Conservation (phyloP, 2,888 invertebrate species). For the Eulithis prunata region DNA sequence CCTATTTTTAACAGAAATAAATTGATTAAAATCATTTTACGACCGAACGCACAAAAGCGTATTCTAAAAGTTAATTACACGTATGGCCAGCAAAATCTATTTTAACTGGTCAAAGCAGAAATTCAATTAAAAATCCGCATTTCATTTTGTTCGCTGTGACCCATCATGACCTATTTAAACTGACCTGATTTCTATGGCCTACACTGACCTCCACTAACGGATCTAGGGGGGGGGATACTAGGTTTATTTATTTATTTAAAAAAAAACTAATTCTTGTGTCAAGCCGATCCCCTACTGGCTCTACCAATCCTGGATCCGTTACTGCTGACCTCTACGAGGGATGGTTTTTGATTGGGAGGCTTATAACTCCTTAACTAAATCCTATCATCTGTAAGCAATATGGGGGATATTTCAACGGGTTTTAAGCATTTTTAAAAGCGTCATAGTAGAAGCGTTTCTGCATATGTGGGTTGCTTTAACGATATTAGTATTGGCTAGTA, state of each 20-base stretch:
- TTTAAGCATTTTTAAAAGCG: conserved; percentile 5
- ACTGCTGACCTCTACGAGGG: conserved; percentile 4
- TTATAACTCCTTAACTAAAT: conserved; percentile 14
- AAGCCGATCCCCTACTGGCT: too few relatives aligned
- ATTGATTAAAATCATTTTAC: background rate
- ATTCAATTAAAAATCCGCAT: conserved; percentile 26
- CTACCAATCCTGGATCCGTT: too few relatives aligned
- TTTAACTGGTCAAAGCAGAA: conserved; percentile 17
- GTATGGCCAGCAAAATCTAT: conserved; percentile 14
- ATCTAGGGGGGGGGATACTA: too few relatives aligned
- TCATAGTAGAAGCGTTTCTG: too few relatives aligned
- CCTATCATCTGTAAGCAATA: conserved; percentile 10
- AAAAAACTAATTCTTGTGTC: too few relatives aligned
- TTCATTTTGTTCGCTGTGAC: conserved; percentile 12
- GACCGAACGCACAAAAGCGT: background rate
- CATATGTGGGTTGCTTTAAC: too few relatives aligned
- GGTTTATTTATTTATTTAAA: too few relatives aligned
- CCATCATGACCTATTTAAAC: conserved; percentile 23
- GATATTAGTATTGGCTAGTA: too few relatives aligned
- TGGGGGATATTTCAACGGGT: conserved; percentile 7
- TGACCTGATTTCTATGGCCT: conserved; percentile 31
- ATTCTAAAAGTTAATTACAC: conserved; percentile 12
- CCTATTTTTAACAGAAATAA: background rate
- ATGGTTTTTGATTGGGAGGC: conserved; percentile 19
- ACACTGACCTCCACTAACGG: conserved; percentile 5